Base-by-base conservation (phyloP, 64 coral and sea anemone genomes). In the Platygyra sinensis region DNA sequence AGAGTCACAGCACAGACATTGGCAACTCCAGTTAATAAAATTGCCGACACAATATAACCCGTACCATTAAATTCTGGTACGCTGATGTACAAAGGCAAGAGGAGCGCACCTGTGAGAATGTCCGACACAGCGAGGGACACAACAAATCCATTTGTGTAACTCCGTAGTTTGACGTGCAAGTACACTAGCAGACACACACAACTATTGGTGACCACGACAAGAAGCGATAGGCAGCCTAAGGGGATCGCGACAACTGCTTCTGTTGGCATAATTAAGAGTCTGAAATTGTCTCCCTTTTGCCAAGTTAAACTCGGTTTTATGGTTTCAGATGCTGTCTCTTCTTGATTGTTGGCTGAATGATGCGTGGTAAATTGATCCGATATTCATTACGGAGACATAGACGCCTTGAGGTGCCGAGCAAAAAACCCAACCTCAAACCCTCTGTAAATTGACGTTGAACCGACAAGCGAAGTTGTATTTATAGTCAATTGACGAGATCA, bases 61-160 rank as follows among this genome's bases (percentile, higher is more conserved):
- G 83, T 42, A 25, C 60, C 24, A 15, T 73, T 42, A 6, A 75
- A 86, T 5, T 31, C n/a, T 61, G 88, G 88, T 5, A 77, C 59
- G 29, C 80, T 72, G 60, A 94, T 79, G 14, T 90, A 77, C 20
- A 94, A 55, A 14, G 93, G 93, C n/a, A 94, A 79, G 19, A 94
- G 15, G 6, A 94, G 52, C 25, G 72, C 88, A 52, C 93, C 93
- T 13, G 88, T 94, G 30, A 94, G 71, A 22, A 94, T 86, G 50
- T 94, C 93, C 8, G 93, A 94, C 59, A 94, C 81, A 11, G 93
- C 93, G 20, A 94, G 93, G 36, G 93, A 94, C 30, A 88, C 89
- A 36, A 94, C 93, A 30, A 94, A 86, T 10, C 80, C 93, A 51
- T 94, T 94, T 33, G 93, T 94, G 32, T 94, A 94, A 13, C 80